phyloP scores from a whole-genome alignment of 2,797 vertebrate species.

The Ptychobarbus kaznakovi region DNA sequence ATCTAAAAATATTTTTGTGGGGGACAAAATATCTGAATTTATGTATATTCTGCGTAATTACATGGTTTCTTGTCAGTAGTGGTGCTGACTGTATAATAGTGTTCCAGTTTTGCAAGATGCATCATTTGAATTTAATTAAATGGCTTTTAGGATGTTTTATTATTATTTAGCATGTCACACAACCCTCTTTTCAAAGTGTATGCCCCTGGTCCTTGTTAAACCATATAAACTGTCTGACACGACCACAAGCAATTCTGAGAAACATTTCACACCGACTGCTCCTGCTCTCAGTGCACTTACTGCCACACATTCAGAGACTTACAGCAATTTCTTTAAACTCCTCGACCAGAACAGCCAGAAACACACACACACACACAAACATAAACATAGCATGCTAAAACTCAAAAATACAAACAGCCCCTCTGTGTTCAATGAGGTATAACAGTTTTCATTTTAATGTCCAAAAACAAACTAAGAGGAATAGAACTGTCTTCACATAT shows the following conservation, averaged over 20 bases:
- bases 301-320: not conserved
- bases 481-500: not conserved
- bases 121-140: not conserved
- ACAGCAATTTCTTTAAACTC: not conserved
- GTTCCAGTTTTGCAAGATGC: not conserved
- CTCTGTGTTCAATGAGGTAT: not conserved
- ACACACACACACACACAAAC: conserved; percentile 14
- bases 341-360: conserved; percentile 19
- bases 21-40: no score
- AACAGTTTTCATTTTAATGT: not conserved
- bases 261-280: conserved; percentile 54
- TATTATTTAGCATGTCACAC: not conserved
- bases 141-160: not conserved
- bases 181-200: not conserved
- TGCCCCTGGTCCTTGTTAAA: not conserved
- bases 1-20: not conserved
- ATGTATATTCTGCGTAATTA: not conserved
- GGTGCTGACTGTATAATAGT: not conserved
- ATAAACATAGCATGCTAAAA: not conserved
- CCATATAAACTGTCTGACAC: conserved; percentile 42
- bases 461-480: not conserved
- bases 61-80: not conserved
- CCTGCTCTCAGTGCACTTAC: conserved; percentile 26
- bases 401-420: not conserved
- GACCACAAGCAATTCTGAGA: conserved; percentile 55